Evolutionary conservation across 1,140 invertebrate species (phyloP).

Genomic region (Helicoverpa armigera): DNA sequence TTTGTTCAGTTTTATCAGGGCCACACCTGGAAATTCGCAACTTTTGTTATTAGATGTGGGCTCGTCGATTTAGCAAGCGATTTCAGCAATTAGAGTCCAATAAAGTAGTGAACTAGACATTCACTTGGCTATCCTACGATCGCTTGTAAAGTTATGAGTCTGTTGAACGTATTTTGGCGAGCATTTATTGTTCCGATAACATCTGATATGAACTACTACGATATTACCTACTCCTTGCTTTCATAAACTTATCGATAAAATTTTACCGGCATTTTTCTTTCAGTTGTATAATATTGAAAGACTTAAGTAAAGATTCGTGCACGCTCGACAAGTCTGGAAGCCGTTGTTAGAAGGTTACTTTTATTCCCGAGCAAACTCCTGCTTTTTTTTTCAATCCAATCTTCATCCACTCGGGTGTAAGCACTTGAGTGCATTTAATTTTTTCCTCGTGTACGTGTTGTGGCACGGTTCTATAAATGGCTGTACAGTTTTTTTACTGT

Average conservation of each 20-base stretch:
- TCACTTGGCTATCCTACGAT: conserved; percentile 12
- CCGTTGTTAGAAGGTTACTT: conserved; percentile 34
- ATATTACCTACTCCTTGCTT: too few species aligned
- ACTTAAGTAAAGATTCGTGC: conserved; percentile 21
- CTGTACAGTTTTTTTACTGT: background rate
- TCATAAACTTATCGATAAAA: background rate
- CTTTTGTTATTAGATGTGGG: conserved; percentile 45
- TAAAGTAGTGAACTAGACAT: conserved; percentile 38
- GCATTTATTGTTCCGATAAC: background rate
- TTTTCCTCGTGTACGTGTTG: conserved; percentile 28
- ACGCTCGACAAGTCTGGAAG: conserved; percentile 25
- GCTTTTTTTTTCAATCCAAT: conserved; percentile 36
- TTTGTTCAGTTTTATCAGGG: conserved; percentile 48
- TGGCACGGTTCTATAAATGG: background rate
- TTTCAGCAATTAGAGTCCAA: conserved; percentile 38
- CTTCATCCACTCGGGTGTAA: conserved; percentile 30
- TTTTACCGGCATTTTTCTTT: background rate
- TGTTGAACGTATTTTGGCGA: background rate
- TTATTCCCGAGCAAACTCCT: background rate
- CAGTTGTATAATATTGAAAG: conserved; percentile 28
- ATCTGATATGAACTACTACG: background rate
- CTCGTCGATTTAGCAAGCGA: conserved; percentile 43
- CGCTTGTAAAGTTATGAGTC: background rate
- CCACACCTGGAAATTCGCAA: conserved; percentile 62
- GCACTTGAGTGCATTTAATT: conserved; percentile 33